These are phyloP conservation scores for Pocota personata DNA, from an alignment of 2,888 invertebrate genomes.

Conservation along the genomic window DNA sequence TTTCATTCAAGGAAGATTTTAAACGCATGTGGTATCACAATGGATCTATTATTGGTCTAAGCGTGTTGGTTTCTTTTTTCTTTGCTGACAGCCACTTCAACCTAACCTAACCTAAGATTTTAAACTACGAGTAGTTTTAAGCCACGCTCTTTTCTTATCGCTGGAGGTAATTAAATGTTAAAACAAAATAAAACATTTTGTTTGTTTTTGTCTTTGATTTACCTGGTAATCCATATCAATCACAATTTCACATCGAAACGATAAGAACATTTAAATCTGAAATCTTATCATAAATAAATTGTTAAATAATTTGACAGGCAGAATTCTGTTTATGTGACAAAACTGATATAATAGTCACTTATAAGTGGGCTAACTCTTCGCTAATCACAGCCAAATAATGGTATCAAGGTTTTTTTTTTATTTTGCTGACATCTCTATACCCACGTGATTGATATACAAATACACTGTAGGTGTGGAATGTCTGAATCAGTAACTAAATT, in stretches of 20 bases:
- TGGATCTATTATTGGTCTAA: too few relatives aligned
- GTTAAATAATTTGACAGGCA: constrained; percentile 21
- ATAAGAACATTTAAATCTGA: background rate
- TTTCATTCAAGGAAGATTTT: too few relatives aligned
- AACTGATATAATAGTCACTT: background rate
- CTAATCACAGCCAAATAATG: background rate
- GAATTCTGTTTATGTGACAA: background rate
- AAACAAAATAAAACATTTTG: background rate
- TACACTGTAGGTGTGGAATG: background rate
- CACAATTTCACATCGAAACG: background rate
- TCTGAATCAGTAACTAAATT: constrained; percentile 21
- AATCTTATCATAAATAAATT: constrained; percentile 21
- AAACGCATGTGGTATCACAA: too few relatives aligned
- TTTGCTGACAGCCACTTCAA: too few relatives aligned
- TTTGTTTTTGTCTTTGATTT: background rate
- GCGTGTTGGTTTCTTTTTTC: too few relatives aligned
- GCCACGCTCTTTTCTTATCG: too few relatives aligned
- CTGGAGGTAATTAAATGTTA: background rate
- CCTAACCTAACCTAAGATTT: too few relatives aligned
- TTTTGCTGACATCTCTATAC: background rate
- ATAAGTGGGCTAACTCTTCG: background rate
- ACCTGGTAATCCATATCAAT: background rate
- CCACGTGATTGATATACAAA: background rate
- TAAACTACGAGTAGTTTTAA: too few relatives aligned
- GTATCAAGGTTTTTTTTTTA: background rate